Conservation (phyloP, 2,113 vertebrate species). For the Trinectes maculatus region DNA sequence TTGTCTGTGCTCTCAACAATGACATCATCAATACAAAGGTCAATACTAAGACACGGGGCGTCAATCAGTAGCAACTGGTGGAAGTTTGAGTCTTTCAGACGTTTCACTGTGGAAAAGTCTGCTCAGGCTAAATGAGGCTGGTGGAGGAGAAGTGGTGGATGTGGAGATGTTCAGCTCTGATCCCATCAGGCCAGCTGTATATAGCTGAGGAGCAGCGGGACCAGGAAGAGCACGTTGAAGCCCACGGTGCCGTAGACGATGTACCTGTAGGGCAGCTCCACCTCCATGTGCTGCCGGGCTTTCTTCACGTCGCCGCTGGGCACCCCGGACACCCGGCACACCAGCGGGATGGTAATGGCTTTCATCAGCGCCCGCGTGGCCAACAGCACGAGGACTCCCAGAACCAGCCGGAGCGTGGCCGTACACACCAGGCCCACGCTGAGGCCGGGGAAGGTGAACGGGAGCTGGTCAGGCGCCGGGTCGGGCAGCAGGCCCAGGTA, state of each 20-base stretch:
- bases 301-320: slow-evolving; percentile 81
- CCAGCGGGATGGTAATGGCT: slow-evolving; percentile 88
- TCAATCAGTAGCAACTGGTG: slow-evolving; percentile 22
- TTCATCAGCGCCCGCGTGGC: slow-evolving; percentile 87
- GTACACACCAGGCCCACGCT: slow-evolving; percentile 76
- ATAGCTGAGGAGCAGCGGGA: slow-evolving; percentile 86
- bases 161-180: not conserved
- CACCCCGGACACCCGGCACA: slow-evolving; percentile 84
- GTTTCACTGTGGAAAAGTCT: not conserved
- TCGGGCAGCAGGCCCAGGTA: slow-evolving; percentile 85
- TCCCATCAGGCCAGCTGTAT: slow-evolving; percentile 83
- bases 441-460: slow-evolving; percentile 79
- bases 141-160: not conserved
- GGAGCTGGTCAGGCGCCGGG: slow-evolving; percentile 77
- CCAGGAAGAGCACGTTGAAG: slow-evolving; percentile 88
- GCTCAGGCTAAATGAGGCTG: not conserved
- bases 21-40: not conserved
- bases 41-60: slow-evolving; percentile 12
- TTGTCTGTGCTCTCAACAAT: slow-evolving; percentile 14
- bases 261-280: slow-evolving; percentile 97
- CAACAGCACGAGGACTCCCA: slow-evolving; percentile 87
- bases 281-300: slow-evolving; percentile 92
- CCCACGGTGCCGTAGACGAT: slow-evolving; percentile 91
- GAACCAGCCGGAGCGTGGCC: slow-evolving; percentile 80
- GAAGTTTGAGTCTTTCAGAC: slow-evolving; percentile 5